Evolutionary conservation across 92 coral and sea anemone species (phyloP), one percentile per base, ranked within the genome.

Genomic region (Umimayanthus kanabou): DNA sequence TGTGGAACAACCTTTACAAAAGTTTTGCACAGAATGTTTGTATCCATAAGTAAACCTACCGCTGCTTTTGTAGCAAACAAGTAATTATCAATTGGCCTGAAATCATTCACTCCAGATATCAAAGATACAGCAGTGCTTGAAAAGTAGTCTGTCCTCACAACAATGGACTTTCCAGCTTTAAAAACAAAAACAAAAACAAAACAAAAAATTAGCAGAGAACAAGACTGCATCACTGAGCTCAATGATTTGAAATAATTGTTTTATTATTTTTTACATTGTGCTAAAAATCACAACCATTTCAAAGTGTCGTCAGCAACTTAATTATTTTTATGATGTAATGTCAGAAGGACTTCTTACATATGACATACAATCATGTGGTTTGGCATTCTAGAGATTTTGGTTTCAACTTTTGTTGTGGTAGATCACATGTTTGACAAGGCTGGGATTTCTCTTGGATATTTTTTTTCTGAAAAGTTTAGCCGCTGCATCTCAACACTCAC

Each of bases 1-100:
- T 0, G 9, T 47, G 50, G 50, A 47, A 75, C 45, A 30, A 33
- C 39, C 45, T 75, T 33, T 2, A 33, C 37, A 33, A 76, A 39
- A 18, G 53, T 16, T 73, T 42, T 10, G 55, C 4, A 53, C 14
- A 13, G 50, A 47, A 47, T 47, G 50, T 47, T 47, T 47, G 11
- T 11, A 47, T 47, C 58, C 4, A 2, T 53, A 53, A 15, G 20
- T 53, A 13, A 53, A 53, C 80, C 53, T 87, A 91, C 93, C 79
- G 88, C 89, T 39, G 92, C 86, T 66, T 89, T 92, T 49, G 96
- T 91, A 73, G 98, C 98, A 90, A 96, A 96, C 98, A 96, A 89
- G 89, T 94, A 96, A 75, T 89, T 90, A 75, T 90, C 98, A 25
- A 93, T 61, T 76, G 92, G 92, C 85, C 90, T 93, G 86, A 95